Evolutionary conservation across 1,140 invertebrate species (phyloP).

Genomic region (Coptotermes formosanus): DNA sequence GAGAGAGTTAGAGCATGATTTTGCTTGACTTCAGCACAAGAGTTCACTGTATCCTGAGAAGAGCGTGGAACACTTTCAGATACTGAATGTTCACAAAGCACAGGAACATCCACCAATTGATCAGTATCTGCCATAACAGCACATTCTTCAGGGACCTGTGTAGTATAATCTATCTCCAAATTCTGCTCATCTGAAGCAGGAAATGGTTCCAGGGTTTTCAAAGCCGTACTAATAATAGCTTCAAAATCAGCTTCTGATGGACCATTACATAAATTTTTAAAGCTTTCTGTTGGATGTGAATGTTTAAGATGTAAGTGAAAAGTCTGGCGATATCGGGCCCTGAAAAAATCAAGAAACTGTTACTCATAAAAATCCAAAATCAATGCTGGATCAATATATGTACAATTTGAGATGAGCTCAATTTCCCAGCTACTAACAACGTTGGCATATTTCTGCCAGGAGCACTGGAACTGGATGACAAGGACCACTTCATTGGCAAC

Average conservation of each 20-base stretch:
- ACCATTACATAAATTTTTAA: not conserved
- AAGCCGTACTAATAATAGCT: not conserved
- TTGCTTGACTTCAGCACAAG: not conserved
- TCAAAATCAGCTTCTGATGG: conserved; percentile 6
- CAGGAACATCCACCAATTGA: not conserved
- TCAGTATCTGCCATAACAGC: not conserved
- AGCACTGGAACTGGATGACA: too few species aligned
- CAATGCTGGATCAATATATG: too few species aligned
- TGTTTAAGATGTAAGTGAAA: not conserved
- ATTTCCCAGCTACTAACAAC: too few species aligned
- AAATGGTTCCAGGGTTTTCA: not conserved
- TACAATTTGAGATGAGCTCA: too few species aligned
- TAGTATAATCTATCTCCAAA: not conserved
- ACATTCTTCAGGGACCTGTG: not conserved
- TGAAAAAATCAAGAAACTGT: not conserved
- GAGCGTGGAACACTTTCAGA: not conserved
- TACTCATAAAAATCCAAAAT: not conserved
- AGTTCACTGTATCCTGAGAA: not conserved
- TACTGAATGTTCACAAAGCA: not conserved
- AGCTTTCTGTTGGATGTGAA: not conserved
- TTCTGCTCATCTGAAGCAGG: not conserved
- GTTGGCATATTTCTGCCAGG: too few species aligned
- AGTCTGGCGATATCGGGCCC: not conserved
- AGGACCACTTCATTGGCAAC: too few species aligned
- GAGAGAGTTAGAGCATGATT: not conserved